Conservation (phyloP, 2,888 invertebrate genomes). For the Achlya flavicornis region DNA sequence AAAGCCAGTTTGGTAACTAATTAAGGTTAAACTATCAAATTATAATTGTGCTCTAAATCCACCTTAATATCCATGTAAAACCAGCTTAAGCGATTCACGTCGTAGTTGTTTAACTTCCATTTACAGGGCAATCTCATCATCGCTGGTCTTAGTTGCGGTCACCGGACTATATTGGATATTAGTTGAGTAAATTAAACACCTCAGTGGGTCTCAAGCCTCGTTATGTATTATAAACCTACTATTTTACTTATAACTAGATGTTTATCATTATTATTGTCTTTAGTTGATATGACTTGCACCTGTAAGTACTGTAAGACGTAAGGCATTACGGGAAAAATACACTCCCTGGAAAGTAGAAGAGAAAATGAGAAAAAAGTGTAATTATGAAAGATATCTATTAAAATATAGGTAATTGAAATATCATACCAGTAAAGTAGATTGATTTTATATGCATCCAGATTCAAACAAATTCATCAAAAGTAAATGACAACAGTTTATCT, state of each 20-base stretch:
- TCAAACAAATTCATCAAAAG: no score
- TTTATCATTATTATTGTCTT: not conserved
- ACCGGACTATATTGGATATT: constrained; percentile 13
- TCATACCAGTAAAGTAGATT: no score
- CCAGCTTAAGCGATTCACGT: constrained; percentile 33
- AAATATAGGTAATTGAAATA: no score
- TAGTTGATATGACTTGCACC: no score
- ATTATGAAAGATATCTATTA: no score
- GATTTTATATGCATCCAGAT: no score
- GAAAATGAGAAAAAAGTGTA: no score
- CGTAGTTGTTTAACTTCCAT: constrained; percentile 36
- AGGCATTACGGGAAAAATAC: no score
- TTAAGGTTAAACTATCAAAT: constrained; percentile 11
- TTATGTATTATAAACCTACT: not conserved
- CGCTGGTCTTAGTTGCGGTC: constrained; percentile 16
- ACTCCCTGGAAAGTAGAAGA: no score
- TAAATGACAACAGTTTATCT: no score
- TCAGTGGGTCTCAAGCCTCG: not conserved
- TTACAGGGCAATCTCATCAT: constrained; percentile 20
- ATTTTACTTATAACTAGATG: not conserved
- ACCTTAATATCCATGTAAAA: constrained; percentile 34
- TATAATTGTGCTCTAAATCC: constrained; percentile 18
- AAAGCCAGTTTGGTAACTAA: constrained; percentile 6
- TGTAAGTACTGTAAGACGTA: no score
- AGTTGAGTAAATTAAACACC: constrained; percentile 17